Evolutionary conservation across 1,140 invertebrate genomes (phyloP), one percentile per base, ranked within the genome.

Genomic region (Aphaenogaster rudis): DNA sequence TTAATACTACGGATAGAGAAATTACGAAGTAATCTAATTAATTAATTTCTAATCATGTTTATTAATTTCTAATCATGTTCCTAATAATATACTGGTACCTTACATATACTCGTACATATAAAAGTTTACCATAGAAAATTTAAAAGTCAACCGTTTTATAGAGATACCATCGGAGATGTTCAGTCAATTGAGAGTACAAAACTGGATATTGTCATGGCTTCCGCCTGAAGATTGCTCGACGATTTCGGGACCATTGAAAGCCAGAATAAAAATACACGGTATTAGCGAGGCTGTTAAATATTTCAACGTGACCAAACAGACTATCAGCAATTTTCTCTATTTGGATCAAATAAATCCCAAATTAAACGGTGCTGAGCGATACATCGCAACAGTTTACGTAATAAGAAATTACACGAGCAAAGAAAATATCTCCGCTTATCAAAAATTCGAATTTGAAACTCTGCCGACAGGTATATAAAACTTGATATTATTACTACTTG

Each of bases 381-480:
- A 92, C 11, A 13, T 64, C 1, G 89, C 76, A 33, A 66, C 1
- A 57, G n/a, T 88, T 48, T 90, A 88, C 17, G 79, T 78, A 5
- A 69, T 89, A 61, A 71, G 91, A 72, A 3, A 21, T 1, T 59
- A 48, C 8, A 2, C 21, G 11, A 15, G 21, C 4, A 3, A 3
- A 33, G 52, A 90, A 54, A 88, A 93, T 59, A 4, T 36, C 6
- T 57, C 21, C 2, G 71, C 64, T 77, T 89, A 67, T 1, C 33
- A 52, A 33, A 54, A 80, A 21, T 33, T 69, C 0, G 8, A 21
- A 0, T 91, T 92, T 50, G 72, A 17, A 9, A 89, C 85, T 50
- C 67, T 71, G 0, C 67, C 91, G 1, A 88, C 63, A 86, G 57
- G 92, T 93, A 78, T 93, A 78, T 21, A 21, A 74, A 52, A 54